A percentile compares a stretch with the other conserved stretches of the same genome.
Conservation (phyloP, 2,113 vertebrate species). For the Acrocephalus arundinaceus region DNA sequence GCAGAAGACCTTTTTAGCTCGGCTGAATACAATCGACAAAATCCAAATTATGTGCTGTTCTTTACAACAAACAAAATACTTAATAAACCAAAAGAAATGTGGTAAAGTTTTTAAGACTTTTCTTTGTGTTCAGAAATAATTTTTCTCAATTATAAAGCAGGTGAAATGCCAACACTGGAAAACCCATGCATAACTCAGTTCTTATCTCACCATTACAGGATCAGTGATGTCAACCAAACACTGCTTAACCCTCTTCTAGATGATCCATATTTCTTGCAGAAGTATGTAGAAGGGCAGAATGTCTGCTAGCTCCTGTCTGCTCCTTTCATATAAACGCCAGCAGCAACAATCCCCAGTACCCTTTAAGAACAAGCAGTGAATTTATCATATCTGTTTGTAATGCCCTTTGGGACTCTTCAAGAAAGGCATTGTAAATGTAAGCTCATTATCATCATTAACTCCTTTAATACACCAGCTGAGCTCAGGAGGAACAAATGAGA, state of each 20-base stretch:
- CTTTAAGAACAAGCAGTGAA: slow-evolving; percentile 27
- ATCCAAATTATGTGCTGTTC: background rate
- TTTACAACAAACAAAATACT: background rate
- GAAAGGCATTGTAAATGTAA: slow-evolving; percentile 41
- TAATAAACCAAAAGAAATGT: background rate
- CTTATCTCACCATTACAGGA: slow-evolving; percentile 26
- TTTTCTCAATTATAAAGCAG: slow-evolving; percentile 9
- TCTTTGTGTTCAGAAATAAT: slow-evolving; percentile 8
- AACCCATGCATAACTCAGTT: background rate
- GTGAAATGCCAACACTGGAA: background rate
- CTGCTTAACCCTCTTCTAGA: slow-evolving; percentile 29
- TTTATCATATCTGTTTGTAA: slow-evolving; percentile 54
- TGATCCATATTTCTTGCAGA: slow-evolving; percentile 33
- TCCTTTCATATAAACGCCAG: background rate
- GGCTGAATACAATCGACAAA: background rate
- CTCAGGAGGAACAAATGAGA: slow-evolving; percentile 33
- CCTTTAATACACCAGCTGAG: slow-evolving; percentile 67
- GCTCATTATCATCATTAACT: slow-evolving; percentile 71
- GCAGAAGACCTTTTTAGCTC: background rate
- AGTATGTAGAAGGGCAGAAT: background rate
- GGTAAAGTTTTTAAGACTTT: background rate
- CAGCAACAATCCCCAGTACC: slow-evolving; percentile 10
- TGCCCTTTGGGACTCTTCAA: slow-evolving; percentile 58
- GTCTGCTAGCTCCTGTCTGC: background rate
- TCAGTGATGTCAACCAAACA: slow-evolving; percentile 10